These are phyloP conservation scores for Stercorarius parasiticus DNA, from an alignment of 2,113 vertebrate species.

Conservation along the genomic window DNA sequence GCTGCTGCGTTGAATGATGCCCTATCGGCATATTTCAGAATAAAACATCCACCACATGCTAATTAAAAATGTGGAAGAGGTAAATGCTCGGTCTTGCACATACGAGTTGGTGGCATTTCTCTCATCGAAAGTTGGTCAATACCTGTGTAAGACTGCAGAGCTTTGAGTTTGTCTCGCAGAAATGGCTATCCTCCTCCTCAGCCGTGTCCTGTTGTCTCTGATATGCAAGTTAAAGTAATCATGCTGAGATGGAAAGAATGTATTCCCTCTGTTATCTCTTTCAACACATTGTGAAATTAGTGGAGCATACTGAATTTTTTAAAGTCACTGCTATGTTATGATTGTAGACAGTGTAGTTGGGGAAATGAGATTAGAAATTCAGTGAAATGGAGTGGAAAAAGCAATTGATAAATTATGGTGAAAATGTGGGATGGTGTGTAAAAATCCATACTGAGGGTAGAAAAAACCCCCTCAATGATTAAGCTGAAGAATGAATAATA, in stretches of 20 bases:
- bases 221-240: not conserved
- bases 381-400: slow-evolving; percentile 71
- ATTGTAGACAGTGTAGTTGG: slow-evolving; percentile 52
- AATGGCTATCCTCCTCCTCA: not conserved
- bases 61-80: not conserved
- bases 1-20: not conserved
- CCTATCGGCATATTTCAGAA: not conserved
- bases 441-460: slow-evolving; percentile 44
- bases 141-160: not conserved
- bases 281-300: slow-evolving; percentile 67
- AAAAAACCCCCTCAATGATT: not conserved
- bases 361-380: slow-evolving; percentile 70
- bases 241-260: slow-evolving; percentile 22
- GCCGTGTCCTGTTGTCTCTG: not conserved
- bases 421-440: slow-evolving; percentile 58
- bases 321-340: slow-evolving; percentile 55
- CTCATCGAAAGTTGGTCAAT: not conserved
- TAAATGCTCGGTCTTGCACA: fast-evolving
- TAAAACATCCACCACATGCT: not conserved
- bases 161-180: not conserved
- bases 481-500: slow-evolving; percentile 40
- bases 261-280: slow-evolving; percentile 60
- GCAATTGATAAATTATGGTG: slow-evolving; percentile 59
- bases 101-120: not conserved
- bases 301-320: slow-evolving; percentile 60